Base-by-base conservation (phyloP, 2,113 vertebrate species). In the Rafetus swinhoei region DNA sequence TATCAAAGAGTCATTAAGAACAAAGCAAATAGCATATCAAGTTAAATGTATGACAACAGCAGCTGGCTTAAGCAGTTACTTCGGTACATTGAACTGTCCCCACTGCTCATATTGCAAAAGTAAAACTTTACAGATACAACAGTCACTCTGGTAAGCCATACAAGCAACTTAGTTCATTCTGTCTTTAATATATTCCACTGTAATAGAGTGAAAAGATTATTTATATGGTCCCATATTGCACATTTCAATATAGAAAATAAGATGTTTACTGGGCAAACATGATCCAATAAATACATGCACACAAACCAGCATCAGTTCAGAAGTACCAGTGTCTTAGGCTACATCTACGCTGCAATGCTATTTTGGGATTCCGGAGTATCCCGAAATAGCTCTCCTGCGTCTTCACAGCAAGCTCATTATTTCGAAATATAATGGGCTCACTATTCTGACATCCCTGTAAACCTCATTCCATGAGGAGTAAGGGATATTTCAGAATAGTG, bases 31-130 rank as follows among this genome's bases (percentile, higher is more conserved):
- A 95, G 72, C 56, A 79, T 92, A 95, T 76, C 90, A 97, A 59
- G 89, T 92, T 95, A 97, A 95, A 90, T 86, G 65, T 81, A 83
- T 87, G 93, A 4, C 62, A 90, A 92, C 59, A 88, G 94, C 95
- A 90, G 72, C 94, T 56, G 69, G 25, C 62, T 97, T 95, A 92
- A 97, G 85, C 77, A 65, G 74, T 84, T 96, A n/a, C 92, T 94
- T 86, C 95, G 69, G 92, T 92, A 97, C 88, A 96, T 96, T 96
- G 97, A 92, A 87, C 81, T 93, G 85, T 95, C 82, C 82, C 21
- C 32, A 50, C 79, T 91, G 72, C 54, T 97, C 92, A 92, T 89
- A 39, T 35, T 95, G 92, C 72, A 87, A 82, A 96, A 97, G 69
- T 45, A 96, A 95, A 65, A 59, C 72, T 91, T 92, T 95, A 94